Base-by-base conservation (phyloP, 2,888 invertebrate genomes). In the Patella ulyssiponensis region DNA sequence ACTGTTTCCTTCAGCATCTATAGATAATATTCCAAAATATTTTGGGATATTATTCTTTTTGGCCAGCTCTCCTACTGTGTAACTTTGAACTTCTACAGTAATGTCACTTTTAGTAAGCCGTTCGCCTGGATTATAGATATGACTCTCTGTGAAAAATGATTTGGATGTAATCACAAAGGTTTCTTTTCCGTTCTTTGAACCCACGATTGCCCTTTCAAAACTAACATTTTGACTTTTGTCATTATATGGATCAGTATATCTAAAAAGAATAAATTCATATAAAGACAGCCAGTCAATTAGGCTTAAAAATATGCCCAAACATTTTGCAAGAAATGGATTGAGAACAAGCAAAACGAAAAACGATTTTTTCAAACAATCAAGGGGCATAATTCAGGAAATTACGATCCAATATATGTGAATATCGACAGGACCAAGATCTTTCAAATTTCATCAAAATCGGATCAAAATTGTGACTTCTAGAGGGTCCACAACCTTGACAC, bases 1-100 rank as follows among this genome's bases (percentile, higher is more conserved):
- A 27, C 87, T 86, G n/a, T 80, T 54, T 7, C 88, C 88, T 79
- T 89, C 88, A 9, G 87, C 87, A 85, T 89, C 89, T 33, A 89
- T 84, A 15, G 89, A 89, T 33, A 89, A 77, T 74, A 89, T 79
- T 3, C 85, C 88, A 83, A 89, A 87, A 23, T 81, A 71, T 71
- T 79, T 82, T 1, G 89, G 89, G 17, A 89, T 77, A 1, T 83
- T 27, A 72, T 84, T 85, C 52, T 83, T 82, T 14, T 71, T 51
- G 12, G 82, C 82, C 64, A 89, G 85, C 12, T 83, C 83, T n/a
- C 75, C 73, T 7, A 89, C 88, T 44, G 87, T 84, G 52, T 84
- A 77, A 72, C 86, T 81, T 17, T 76, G 75, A 2, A 88, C 86
- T 17, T 80, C 73, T 1, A 85, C 82, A 1, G 84, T 69, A 12